Base-by-base conservation (phyloP, 2,888 invertebrate genomes). In the Lepidochrysops patricia region DNA sequence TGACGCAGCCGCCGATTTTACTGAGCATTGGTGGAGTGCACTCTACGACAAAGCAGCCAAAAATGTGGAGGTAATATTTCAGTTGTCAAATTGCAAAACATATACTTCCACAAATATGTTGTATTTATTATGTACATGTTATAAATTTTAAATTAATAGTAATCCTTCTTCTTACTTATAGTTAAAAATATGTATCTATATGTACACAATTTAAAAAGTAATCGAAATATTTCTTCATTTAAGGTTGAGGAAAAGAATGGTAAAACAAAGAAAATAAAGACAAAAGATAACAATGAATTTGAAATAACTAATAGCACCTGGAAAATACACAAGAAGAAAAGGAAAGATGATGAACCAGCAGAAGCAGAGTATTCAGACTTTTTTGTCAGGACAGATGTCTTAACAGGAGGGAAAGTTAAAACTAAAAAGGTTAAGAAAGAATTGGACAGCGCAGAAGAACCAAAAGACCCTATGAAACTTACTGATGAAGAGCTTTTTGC, bases 11-110 rank as follows among this genome's bases (percentile, higher is more conserved):
- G 91, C 93, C 5, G 93, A 94, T 70, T 95, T 94, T 72, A 94
- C 93, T 0, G 93, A 94, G 66, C 94, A 95, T 68, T 97, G 97
- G 97, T 96, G 96, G 96, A 94, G 94, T 64, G 90, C 92, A 7
- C 86, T 94, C 6, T 97, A 93, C 71, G 93, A 96, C 72, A 93
- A 93, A 70, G 94, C 95, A 1, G 91, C 94, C 1, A 90, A 89
- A 4, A 94, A 94, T 77, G 90, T 95, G 5, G 84, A 92, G 72
- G 91, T 93, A 60, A 69, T 70, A 29, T 54, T 9, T n/a, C n/a
- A n/a, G n/a, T n/a, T n/a, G n/a, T n/a, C n/a, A n/a, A n/a, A n/a
- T n/a, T n/a, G n/a, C n/a, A n/a, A n/a, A n/a, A n/a, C n/a, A n/a
- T n/a, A n/a, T n/a, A n/a, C n/a, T n/a, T n/a, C n/a, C n/a, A n/a